Base-by-base conservation (phyloP, 92 coral and sea anemone species). In the Porites rus region DNA sequence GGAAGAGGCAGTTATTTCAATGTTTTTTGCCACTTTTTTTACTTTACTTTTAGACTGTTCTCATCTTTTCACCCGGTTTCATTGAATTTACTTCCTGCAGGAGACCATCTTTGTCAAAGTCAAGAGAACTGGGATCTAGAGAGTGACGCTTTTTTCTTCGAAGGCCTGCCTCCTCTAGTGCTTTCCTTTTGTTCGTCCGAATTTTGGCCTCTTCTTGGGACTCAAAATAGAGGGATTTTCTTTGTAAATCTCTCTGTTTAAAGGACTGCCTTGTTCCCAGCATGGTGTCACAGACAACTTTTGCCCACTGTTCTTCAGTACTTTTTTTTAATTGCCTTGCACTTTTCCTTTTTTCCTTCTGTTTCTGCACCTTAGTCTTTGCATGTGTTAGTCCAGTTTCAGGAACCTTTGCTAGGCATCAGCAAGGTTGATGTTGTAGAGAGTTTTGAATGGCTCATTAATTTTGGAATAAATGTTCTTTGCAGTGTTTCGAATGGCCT, bases 191-290 rank as follows among this genome's bases (percentile, higher is more conserved):
- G 7, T 43, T 1, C 19, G 76, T 2, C 72, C 76, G 17, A 1
- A 58, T 24, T 60, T 43, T 28, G 1, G 59, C 72, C 25, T 74
- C 82, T 12, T 62, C 83, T 8, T 11, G 3, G 75, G 65, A 60
- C 66, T 84, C 83, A 56, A 74, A 84, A 25, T 16, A 65, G 13
- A 75, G 56, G 2, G 75, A 31, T 53, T 62, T 84, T 52, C 87
- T 53, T 13, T 71, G 59, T 4, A 24, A 16, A 24, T 71, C 69
- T 43, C 72, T 20, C 69, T 84, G 83, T 11, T 43, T 76, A 50
- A 60, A 84, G 72, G 88, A 84, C 25, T 84, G 83, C 59, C 83
- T 10, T 18, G 76, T 75, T n/a, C 54, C 88, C 25, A 74, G 88
- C 60, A 76, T 61, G 53, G 75, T 75, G 65, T 84, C 75, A 65